Evolutionary conservation across 2,113 vertebrate species (phyloP), one percentile per base, ranked within the genome.

Genomic region (Clupea harengus): DNA sequence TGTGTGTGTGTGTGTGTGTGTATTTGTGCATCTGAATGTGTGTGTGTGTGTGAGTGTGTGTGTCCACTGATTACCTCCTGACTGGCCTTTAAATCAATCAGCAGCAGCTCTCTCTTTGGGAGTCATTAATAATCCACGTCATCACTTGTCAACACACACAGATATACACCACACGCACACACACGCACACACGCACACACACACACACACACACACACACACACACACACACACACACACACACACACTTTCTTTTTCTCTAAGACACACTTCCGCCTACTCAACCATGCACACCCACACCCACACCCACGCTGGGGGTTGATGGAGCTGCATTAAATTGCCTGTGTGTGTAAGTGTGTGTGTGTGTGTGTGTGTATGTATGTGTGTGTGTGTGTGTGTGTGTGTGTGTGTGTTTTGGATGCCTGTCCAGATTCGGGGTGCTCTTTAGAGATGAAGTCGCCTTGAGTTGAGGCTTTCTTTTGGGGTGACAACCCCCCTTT

Each of bases 51-150:
- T 86, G 46, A 47, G 52, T 85, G 84, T 88, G 60, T 67, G 81
- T 47, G 80, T 85, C 80, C 82, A 84, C 85, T 85, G 85, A 86
- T 86, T 87, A 88, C 89, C 87, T 50, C 86, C 45, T 83, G 60
- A 64, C 84, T 85, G 88, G 87, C 89, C 87, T 90, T 89, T 86
- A 82, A 89, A 88, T 88, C 89, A 84, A 84, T 87, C 85, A 87
- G 85, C 25, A 67, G 86, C 83, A 82, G 86, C 75, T 86, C 78
- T 82, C 81, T 88, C 85, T 64, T 46, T 86, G 88, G 83, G 86
- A 81, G 86, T 84, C 86, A 91, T 90, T 90, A 91, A 91, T 91
- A 89, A 91, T 89, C 85, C 81, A 32, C 88, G 86, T 89, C 89
- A 86, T 10, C 45, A 45, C 47, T 13, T 78, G 22, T 50, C 11